A percentile compares a stretch with the other conserved stretches of the same genome.
These are phyloP conservation scores for Mastomys natalensis DNA, from an alignment of 2,113 vertebrate genomes.

Conservation along the genomic window DNA sequence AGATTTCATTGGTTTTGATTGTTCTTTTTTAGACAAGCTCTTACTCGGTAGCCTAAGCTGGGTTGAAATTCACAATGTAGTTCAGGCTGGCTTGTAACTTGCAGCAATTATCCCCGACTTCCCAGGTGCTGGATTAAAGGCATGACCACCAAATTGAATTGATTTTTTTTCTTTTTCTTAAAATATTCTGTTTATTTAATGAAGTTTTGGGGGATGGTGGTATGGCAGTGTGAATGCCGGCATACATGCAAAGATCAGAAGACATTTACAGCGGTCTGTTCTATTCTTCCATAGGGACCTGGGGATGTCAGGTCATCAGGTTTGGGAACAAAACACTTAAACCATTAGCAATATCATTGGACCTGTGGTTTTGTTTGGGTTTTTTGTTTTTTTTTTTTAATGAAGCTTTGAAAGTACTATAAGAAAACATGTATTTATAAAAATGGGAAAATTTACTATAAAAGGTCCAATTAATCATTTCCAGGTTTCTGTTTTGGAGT, in stretches of 20 bases:
- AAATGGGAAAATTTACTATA: slow-evolving; percentile 38
- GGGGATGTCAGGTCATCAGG: neutral
- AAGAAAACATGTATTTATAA: slow-evolving; percentile 30
- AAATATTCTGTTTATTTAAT: neutral
- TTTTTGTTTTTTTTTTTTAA: slow-evolving; percentile 51
- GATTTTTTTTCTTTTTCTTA: neutral
- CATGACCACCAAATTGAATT: neutral
- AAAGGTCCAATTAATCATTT: slow-evolving; percentile 17
- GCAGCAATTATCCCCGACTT: neutral
- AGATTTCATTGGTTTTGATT: neutral
- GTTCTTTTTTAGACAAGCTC: neutral
- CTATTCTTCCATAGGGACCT: neutral
- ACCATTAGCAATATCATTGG: neutral
- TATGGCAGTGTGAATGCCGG: neutral
- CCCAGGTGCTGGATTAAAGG: neutral
- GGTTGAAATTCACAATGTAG: neutral
- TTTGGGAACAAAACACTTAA: neutral
- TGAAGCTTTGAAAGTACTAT: slow-evolving; percentile 36
- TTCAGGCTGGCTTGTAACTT: neutral
- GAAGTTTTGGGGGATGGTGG: neutral
- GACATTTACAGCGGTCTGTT: neutral
- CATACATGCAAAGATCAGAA: neutral
- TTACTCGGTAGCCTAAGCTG: neutral
- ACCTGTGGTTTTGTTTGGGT: slow-evolving; percentile 1
- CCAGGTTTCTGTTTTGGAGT: neutral